These are phyloP conservation scores for Frankliniella fusca DNA, from an alignment of 2,888 invertebrate genomes.

Conservation along the genomic window DNA sequence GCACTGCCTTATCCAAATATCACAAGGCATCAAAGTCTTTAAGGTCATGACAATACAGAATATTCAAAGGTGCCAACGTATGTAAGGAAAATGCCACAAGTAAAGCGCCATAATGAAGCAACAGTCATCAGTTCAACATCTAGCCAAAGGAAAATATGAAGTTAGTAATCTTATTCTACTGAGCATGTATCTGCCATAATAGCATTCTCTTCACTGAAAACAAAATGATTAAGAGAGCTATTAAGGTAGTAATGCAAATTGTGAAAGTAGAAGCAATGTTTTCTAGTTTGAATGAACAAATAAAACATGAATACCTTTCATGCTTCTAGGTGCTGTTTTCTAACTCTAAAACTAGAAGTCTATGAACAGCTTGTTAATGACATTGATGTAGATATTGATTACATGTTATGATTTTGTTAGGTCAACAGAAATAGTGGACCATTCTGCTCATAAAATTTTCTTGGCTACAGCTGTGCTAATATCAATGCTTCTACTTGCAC, in stretches of 20 bases:
- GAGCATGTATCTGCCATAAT: conserved; percentile 5
- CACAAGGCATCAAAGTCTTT: too few species aligned
- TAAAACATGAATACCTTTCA: not conserved
- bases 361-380: not conserved
- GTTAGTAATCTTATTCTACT: conserved; percentile 12
- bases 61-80: not conserved
- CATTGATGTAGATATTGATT: not conserved
- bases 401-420: too few species aligned
- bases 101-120: conserved; percentile 41
- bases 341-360: not conserved
- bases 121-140: conserved; percentile 37
- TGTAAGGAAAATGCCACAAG: conserved; percentile 37
- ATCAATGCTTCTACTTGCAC: not conserved
- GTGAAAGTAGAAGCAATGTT: conserved; percentile 13
- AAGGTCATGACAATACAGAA: not conserved
- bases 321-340: conserved; percentile 1
- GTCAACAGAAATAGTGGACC: too few species aligned
- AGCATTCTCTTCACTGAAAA: conserved; percentile 29
- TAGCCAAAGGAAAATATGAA: not conserved
- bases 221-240: conserved; percentile 30
- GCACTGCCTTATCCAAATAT: not conserved
- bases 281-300: not conserved
- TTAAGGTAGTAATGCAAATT: conserved; percentile 27
- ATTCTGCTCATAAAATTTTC: too few species aligned
- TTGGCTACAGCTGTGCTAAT: not conserved